Percentiles rank a stretch among this genome's conserved stretches.
phyloP scores from a whole-genome alignment of 2,797 vertebrate species.

The Parauchenoglanis ngamensis region DNA sequence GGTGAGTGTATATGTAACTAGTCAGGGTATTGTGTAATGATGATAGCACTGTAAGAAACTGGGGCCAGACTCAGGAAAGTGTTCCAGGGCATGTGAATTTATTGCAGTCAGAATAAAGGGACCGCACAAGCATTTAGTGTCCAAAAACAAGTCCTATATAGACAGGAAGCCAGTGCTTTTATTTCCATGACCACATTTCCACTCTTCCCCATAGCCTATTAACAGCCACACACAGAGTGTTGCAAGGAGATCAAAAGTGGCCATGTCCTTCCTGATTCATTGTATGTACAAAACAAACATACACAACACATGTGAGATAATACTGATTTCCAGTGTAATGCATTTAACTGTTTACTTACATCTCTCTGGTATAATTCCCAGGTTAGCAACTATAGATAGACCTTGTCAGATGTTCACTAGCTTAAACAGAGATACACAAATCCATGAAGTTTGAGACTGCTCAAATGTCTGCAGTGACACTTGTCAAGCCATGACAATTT shows the following conservation, averaged over 20 bases:
- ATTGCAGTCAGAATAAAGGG: not conserved
- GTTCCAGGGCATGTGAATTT: not conserved
- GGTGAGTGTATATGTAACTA: not conserved
- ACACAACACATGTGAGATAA: conserved; percentile 2
- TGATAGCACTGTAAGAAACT: not conserved
- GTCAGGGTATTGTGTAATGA: not conserved
- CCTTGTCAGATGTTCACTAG: not conserved
- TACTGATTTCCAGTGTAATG: conserved; percentile 8
- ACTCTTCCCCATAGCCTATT: conserved; percentile 38
- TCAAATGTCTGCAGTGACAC: conserved; percentile 61
- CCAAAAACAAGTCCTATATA: conserved; percentile 49
- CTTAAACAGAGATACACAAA: conserved; percentile 10
- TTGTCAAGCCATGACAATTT: conserved; percentile 60
- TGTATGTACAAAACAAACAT: conserved; percentile 23
- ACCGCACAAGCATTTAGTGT: conserved; percentile 1
- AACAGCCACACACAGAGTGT: conserved; percentile 48
- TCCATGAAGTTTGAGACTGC: conserved; percentile 63
- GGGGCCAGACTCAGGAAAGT: not conserved
- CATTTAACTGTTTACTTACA: conserved; percentile 30
- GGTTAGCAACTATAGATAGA: not conserved
- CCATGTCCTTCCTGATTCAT: conserved; percentile 39
- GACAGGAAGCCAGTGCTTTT: conserved; percentile 69
- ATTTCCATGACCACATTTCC: conserved; percentile 66
- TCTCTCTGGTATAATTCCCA: conserved; percentile 2
- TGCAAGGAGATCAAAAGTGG: conserved; percentile 26